Evolutionary conservation across 2,113 vertebrate genomes (phyloP).

Genomic region (Dipodomys stephensi): DNA sequence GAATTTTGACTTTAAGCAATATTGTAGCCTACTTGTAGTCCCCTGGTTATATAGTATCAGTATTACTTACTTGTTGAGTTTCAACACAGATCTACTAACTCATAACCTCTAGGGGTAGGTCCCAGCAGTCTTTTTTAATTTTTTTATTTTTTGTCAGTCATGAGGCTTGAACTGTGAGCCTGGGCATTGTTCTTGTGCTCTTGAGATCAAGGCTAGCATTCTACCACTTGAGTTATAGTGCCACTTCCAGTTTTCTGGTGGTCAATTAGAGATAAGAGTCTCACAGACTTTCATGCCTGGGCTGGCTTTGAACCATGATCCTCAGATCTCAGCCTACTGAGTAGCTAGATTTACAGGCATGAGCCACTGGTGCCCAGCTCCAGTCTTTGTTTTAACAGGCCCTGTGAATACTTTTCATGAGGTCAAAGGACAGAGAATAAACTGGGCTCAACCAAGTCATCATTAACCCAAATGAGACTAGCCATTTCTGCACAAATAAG

Average conservation of each 20-base stretch:
- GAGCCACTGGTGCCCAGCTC: too few species aligned
- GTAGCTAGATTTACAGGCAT: too few species aligned
- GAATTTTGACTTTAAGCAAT: background rate
- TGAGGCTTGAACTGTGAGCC: too few species aligned
- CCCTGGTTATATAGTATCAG: fast-evolving
- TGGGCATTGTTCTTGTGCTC: too few species aligned
- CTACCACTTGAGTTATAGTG: too few species aligned
- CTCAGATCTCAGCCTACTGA: too few species aligned
- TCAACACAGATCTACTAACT: background rate
- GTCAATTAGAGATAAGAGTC: too few species aligned
- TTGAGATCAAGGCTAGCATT: too few species aligned
- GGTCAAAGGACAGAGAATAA: background rate
- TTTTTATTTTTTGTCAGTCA: too few species aligned
- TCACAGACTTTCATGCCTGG: too few species aligned
- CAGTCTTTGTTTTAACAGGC: fast-evolving
- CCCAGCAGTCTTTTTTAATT: background rate
- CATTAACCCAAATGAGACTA: background rate
- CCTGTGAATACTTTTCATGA: background rate
- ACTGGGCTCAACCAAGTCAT: background rate
- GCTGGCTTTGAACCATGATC: too few species aligned
- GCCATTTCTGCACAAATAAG: background rate
- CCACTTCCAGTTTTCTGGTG: too few species aligned
- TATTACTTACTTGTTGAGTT: background rate
- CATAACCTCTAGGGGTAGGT: background rate
- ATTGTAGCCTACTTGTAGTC: background rate